phyloP scores from a whole-genome alignment of 2,888 invertebrate species.

The Lycocerus yunnanus region DNA sequence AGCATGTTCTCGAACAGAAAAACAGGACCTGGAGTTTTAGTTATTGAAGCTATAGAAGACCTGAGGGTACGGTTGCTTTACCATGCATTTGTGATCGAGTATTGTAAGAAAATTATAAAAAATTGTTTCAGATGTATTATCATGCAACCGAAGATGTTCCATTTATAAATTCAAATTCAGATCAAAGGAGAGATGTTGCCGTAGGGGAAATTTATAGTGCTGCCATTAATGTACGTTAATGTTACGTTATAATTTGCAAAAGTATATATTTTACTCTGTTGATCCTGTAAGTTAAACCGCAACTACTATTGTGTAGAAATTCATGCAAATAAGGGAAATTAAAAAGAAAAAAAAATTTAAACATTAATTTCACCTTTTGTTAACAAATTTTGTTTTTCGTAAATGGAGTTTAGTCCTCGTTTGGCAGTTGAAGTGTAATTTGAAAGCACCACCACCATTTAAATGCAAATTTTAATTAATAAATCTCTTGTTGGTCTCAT shows the following conservation, averaged over 20 bases:
- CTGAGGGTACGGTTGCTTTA: constrained; percentile 51
- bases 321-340: neutral
- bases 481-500: neutral
- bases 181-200: constrained; percentile 52
- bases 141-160: constrained; percentile 66
- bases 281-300: neutral
- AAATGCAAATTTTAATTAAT: neutral
- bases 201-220: constrained; percentile 51
- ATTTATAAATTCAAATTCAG: constrained; percentile 59
- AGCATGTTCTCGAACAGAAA: constrained; percentile 55
- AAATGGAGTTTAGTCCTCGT: neutral
- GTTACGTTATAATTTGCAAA: neutral
- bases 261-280: neutral
- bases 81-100: neutral
- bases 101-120: neutral
- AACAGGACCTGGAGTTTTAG: constrained; percentile 57
- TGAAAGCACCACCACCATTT: neutral
- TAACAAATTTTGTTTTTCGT: neutral
- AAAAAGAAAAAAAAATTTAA: neutral
- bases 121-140: constrained; percentile 58
- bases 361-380: neutral
- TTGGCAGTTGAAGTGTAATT: neutral
- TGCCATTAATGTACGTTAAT: constrained; percentile 47
- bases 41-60: constrained; percentile 56
- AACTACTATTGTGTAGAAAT: neutral